These are phyloP conservation scores for Strix occidentalis DNA, from an alignment of 2,797 vertebrate genomes.

Conservation along the genomic window DNA sequence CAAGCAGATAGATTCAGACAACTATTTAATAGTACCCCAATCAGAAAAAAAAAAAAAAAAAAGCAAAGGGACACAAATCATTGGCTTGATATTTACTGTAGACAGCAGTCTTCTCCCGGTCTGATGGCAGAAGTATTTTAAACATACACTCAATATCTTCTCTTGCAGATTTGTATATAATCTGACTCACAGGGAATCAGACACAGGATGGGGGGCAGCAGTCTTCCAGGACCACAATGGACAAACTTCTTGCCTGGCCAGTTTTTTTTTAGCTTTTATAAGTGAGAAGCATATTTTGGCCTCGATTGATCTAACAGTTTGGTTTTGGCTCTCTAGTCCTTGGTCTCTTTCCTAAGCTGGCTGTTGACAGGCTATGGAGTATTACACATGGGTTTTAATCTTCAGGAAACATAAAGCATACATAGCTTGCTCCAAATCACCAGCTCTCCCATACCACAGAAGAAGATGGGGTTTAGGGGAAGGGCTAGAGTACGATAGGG, in stretches of 20 bases:
- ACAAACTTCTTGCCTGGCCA: background rate
- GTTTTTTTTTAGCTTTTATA: constrained; percentile 23
- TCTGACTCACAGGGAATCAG: background rate
- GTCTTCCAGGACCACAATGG: background rate
- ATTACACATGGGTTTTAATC: constrained; percentile 52
- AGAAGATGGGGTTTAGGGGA: background rate
- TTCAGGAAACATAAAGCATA: constrained; percentile 55
- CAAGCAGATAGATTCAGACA: constrained; percentile 14
- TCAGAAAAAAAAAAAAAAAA: accelerated
- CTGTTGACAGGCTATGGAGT: constrained; percentile 47
- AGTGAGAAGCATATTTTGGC: constrained; percentile 23
- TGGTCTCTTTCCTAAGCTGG: constrained; percentile 41
- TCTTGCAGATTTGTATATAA: background rate
- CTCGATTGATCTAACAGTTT: constrained; percentile 45
- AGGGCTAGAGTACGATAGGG: background rate
- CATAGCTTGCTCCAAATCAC: constrained; percentile 5
- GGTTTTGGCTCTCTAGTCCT: constrained; percentile 35
- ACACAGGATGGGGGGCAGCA: background rate
- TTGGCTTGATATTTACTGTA: background rate
- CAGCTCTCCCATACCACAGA: constrained; percentile 2
- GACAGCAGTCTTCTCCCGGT: background rate
- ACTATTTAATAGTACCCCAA: background rate
- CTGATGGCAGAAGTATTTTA: background rate
- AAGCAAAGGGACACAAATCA: background rate
- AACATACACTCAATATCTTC: background rate